Base-by-base conservation (phyloP, 2,888 invertebrate genomes). In the Mesodorylaimus sp. region DNA sequence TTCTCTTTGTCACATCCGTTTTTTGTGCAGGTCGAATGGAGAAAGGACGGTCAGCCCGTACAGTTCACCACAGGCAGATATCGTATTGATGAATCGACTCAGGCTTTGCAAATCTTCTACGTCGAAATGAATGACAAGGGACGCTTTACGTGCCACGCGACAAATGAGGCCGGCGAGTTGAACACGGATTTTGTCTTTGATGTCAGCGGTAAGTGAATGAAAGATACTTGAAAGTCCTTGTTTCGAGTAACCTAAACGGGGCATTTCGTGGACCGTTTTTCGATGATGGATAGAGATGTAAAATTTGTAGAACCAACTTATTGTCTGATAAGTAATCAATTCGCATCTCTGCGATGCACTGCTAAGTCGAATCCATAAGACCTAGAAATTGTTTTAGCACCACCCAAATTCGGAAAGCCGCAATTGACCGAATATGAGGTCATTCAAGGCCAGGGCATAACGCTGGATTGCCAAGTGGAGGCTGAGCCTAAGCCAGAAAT, bases 81-180 rank as follows among this genome's bases (percentile, higher is more conserved):
- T n/a, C n/a, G n/a, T n/a, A n/a, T n/a, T n/a, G n/a, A n/a, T n/a
- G n/a, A n/a, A n/a, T n/a, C n/a, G n/a, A n/a, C n/a, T n/a, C n/a
- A 29, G 39, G 42, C 43, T 16, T 41, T 58, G 7, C 50, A 43
- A 26, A 53, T 58, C 41, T 73, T 74, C 52, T 66, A 72, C 2
- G 74, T 74, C 1, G 73, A 74, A 57, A 57, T 72, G 29, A 71
- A 70, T 0, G 76, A 78, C 60, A 72, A 73, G 29, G 79, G 78
- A 1, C 67, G 72, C n/a, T 79, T 76, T 59, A 71, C 68, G 1
- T 79, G 79, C 58, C 55, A 68, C 10, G 77, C 74, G 1, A 64
- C 59, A 32, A 79, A 78, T 58, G 64, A 69, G 39, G 74, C 73
- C 58, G 76, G 77, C 1, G 69, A 68, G 25, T 65, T 66, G 41